Conservation (phyloP, 2,888 invertebrate species). For the Cylloceria caligata region DNA sequence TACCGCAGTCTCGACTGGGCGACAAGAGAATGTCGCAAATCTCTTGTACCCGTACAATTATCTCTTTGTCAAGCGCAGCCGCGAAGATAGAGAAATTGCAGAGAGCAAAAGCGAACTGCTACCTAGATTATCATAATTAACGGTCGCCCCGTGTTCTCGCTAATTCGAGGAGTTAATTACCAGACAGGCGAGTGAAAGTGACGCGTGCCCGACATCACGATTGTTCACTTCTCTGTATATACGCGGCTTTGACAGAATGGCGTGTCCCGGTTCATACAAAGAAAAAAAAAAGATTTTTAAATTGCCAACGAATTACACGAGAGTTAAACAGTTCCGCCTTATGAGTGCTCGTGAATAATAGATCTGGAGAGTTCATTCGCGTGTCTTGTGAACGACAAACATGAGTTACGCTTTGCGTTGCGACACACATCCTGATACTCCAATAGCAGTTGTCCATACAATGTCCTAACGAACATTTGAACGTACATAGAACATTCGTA, state of each 20-base stretch:
- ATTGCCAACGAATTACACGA: conserved; percentile 55
- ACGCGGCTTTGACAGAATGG: conserved; percentile 34
- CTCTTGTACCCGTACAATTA: conserved; percentile 69
- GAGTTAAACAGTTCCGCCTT: conserved; percentile 59
- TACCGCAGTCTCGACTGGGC: conserved; percentile 5
- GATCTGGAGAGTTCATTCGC: conserved; percentile 22
- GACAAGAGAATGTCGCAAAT: conserved; percentile 67
- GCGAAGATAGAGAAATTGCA: conserved; percentile 59
- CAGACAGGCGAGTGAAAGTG: conserved; percentile 70
- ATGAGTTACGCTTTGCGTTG: background rate
- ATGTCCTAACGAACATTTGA: too few relatives aligned
- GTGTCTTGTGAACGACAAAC: conserved; percentile 1
- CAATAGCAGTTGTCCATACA: too few relatives aligned
- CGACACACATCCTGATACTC: background rate
- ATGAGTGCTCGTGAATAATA: conserved; percentile 31
- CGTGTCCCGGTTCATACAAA: conserved; percentile 33
- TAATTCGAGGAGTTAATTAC: conserved; percentile 72
- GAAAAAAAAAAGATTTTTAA: conserved; percentile 52
- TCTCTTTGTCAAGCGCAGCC: conserved; percentile 71
- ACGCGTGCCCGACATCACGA: conserved; percentile 70
- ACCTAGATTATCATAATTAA: conserved; percentile 77
- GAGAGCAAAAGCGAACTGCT: conserved; percentile 30
- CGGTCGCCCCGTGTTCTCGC: conserved; percentile 71
- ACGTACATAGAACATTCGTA: too few relatives aligned
- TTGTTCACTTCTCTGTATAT: conserved; percentile 57